Evolutionary conservation across 2,113 vertebrate species (phyloP).

Genomic region (Monarcha castaneiventris): DNA sequence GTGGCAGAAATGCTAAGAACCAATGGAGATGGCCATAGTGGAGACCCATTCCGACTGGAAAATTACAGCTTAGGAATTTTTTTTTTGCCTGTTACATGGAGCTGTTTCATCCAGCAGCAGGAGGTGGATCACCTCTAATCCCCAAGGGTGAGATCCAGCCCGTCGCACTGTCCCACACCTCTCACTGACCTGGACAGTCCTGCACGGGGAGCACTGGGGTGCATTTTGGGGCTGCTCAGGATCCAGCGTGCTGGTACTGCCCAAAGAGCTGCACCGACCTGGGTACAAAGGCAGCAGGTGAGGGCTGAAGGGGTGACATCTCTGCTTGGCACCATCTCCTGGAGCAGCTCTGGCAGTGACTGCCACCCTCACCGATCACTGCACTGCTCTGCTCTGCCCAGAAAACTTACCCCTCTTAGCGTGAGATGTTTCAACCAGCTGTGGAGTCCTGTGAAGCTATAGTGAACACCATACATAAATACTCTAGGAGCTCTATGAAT

Average conservation of each 20-base stretch:
- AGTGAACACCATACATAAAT: neutral
- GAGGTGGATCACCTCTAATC: neutral
- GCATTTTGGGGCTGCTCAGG: neutral
- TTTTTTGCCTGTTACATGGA: neutral
- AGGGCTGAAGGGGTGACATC: neutral
- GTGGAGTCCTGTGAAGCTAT: neutral
- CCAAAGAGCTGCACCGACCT: neutral
- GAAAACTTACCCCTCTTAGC: neutral
- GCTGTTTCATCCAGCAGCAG: neutral
- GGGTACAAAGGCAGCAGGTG: neutral
- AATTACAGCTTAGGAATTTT: conserved; percentile 11
- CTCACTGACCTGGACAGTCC: neutral
- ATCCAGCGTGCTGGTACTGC: neutral
- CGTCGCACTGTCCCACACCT: neutral
- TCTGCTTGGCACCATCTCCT: neutral
- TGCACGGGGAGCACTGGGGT: neutral
- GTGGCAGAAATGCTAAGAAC: neutral
- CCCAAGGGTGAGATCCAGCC: neutral
- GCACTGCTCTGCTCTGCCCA: neutral
- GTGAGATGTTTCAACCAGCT: neutral
- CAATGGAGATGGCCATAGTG: neutral
- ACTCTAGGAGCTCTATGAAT: neutral
- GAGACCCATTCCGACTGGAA: conserved; percentile 9
- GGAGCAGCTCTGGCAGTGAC: neutral
- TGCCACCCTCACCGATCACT: fast-evolving